Base-by-base conservation (phyloP, 2,797 vertebrate species). In the Mionectes olivaceus region DNA sequence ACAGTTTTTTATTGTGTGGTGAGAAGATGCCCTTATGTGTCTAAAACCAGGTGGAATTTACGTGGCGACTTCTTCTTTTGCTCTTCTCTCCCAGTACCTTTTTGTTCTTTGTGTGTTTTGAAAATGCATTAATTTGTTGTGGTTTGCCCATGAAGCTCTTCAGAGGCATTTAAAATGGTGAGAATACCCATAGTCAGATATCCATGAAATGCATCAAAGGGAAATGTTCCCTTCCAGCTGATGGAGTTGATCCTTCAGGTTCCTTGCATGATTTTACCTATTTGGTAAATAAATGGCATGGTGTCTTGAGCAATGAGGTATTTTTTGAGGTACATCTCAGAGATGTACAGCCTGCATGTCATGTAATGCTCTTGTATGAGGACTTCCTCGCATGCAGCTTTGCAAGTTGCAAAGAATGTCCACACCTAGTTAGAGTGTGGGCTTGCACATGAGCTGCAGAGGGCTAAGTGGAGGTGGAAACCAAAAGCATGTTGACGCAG, bases 351-450 rank as follows among this genome's bases (percentile, higher is more conserved):
- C 30, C 30, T 87, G 60, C 0, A 0, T 52, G 74, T 32, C 2
- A 1, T 1, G 11, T 52, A 11, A 32, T 0, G 0, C 32, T 49
- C 35, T 64, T 1, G 0, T 33, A 4, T 1, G 7, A 60, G 37
- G 30, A 13, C 24, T 56, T 81, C 37, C 32, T 37, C 33, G 33
- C 23, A 1, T n/a, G 52, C 18, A 5, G 0, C 7, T 32, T 32
- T 39, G 39, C 49, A 35, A 32, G 64, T 84, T 10, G 7, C 73
- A 50, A 37, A 7, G 61, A 17, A 11, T 9, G 24, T 39, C 61
- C 47, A 53, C 67, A 65, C 67, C 50, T 88, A 11, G 15, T 23
- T 5, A 7, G 65, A 73, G 39, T 0, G 15, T 76, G 69, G 73
- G 69, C 65, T 94, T 55, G 60, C 15, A 41, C 11, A 0, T 13